Base-by-base conservation (phyloP, 1,140 invertebrate genomes). In the Penaeus japonicus region DNA sequence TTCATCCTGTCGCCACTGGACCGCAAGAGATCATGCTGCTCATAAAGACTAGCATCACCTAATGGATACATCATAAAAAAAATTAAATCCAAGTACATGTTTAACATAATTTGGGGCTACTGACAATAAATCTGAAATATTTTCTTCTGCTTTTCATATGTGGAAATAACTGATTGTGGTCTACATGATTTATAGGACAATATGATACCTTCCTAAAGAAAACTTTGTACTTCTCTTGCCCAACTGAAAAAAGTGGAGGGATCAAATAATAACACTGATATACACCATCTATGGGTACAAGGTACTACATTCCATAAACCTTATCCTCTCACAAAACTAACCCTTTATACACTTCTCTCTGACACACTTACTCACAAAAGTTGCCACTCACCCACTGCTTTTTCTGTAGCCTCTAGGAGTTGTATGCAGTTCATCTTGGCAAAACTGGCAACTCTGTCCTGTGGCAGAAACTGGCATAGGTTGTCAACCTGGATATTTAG, bases 371-470 rank as follows among this genome's bases (percentile, higher is more conserved):
- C 12, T 7, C 80, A 30, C 80, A 70, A 15, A 47, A 47, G 47
- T 15, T 18, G 27, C 27, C 77, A 82, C 90, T 65, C 84, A 90
- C 96, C 96, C 1, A 97, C 95, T 5, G 97, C 96, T 89, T 96
- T 95, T 91, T 98, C 95, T 57, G 98, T 99, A 91, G 96, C 97
- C 89, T 95, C 93, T 7, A 99, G 92, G 0, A 99, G 93, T 87
- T 96, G 94, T 90, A 96, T 94, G 0, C 95, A 93, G 91, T 96
- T 95, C 95, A 99, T 96, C 92, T 96, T 96, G 0, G 97, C 96
- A 94, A 99, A 99, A 91, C 98, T 97, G 91, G 97, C 96, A 3
- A 99, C 98, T 91, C 97, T 95, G 91, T 99, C 98, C 94, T 99
- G 98, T 0, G 98, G 98, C 78, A 99, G 93, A 92, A 99, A 97